Percentiles rank a stretch among this genome's conserved stretches.
These are phyloP conservation scores for Urocitellus parryii DNA, from an alignment of 2,113 vertebrate genomes.

Conservation along the genomic window DNA sequence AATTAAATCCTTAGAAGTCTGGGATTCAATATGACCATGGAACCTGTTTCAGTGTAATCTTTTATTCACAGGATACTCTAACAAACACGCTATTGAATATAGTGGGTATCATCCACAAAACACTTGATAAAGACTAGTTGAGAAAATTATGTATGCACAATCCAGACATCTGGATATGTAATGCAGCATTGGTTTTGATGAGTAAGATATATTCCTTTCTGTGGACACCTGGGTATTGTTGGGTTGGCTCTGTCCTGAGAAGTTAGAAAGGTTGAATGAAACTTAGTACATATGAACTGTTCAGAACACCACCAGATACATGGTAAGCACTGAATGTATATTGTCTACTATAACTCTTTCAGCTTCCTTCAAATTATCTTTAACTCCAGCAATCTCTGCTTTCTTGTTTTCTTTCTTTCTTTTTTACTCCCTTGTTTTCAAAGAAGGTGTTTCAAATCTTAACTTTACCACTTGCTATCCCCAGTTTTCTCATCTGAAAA, in stretches of 20 bases:
- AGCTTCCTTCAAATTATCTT: background rate
- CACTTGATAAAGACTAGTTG: background rate
- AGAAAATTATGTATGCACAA: background rate
- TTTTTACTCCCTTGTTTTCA: background rate
- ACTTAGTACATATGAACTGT: background rate
- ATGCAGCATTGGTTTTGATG: background rate
- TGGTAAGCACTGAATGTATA: background rate
- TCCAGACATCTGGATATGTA: background rate
- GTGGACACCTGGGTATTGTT: background rate
- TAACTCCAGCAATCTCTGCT: background rate
- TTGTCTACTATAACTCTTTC: background rate
- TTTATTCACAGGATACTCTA: background rate
- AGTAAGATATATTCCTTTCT: background rate
- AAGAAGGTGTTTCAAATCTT: background rate
- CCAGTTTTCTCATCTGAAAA: background rate
- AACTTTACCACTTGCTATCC: background rate
- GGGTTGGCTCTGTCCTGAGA: too few relatives aligned
- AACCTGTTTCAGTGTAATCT: background rate
- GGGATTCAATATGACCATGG: background rate
- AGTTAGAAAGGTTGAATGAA: background rate
- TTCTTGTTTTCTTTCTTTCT: too few relatives aligned
- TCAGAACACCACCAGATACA: background rate
- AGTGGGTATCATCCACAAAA: background rate
- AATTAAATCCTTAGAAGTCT: background rate
- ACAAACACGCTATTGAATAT: slow-evolving; percentile 17